Conservation (phyloP, 2,797 vertebrate species). For the Eulemur albifrons region DNA sequence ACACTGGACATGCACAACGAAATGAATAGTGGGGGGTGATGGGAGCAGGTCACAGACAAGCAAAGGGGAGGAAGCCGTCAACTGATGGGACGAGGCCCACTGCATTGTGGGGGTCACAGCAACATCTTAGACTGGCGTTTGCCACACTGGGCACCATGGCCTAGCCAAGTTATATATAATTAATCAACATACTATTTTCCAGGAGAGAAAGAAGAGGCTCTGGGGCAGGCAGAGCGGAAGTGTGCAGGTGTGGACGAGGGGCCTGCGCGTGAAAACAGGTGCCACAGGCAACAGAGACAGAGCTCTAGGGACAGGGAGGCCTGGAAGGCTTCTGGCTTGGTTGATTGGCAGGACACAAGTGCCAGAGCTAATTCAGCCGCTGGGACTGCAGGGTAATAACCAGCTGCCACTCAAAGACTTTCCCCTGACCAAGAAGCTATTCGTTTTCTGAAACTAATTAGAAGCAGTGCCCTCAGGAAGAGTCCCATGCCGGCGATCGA, state of each 20-base stretch:
- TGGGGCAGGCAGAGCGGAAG: background rate
- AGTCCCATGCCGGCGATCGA: accelerated
- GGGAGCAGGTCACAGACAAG: background rate
- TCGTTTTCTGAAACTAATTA: slow-evolving; percentile 2
- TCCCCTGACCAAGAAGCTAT: background rate
- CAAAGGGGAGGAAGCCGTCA: background rate
- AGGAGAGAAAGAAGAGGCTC: background rate
- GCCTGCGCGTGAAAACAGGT: background rate
- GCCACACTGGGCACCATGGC: background rate
- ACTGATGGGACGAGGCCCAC: background rate
- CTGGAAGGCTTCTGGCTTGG: too few species aligned
- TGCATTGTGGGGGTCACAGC: background rate
- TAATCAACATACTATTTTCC: background rate
- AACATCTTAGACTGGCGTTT: background rate
- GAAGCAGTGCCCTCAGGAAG: background rate
- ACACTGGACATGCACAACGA: background rate
- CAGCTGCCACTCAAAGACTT: background rate
- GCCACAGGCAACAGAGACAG: background rate
- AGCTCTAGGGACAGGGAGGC: too few species aligned
- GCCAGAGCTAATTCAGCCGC: background rate
- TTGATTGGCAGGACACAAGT: background rate
- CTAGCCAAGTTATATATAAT: background rate
- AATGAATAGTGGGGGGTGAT: background rate
- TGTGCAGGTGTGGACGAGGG: background rate
- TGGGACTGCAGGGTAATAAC: background rate